Evolutionary conservation across 2,888 invertebrate genomes (phyloP).

Genomic region (Pediacus dermestoides): DNA sequence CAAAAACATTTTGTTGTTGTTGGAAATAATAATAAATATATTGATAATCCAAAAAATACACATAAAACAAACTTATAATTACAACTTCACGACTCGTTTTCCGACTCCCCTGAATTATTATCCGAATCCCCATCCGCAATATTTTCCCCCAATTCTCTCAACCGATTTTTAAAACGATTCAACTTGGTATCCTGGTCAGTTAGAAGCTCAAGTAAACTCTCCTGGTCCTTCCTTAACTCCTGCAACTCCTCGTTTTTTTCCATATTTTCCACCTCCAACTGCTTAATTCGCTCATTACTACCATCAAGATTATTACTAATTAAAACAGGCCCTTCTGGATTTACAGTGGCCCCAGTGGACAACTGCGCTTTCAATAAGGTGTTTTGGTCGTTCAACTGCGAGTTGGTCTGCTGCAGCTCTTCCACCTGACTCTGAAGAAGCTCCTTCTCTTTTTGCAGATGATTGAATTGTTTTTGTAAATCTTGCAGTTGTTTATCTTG

Average conservation of each 20-base stretch:
- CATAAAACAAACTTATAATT: too few species aligned
- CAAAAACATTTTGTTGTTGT: too few species aligned
- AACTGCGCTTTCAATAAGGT: constrained; percentile 71
- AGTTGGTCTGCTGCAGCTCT: constrained; percentile 67
- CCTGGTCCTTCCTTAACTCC: constrained; percentile 80
- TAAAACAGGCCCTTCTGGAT: background rate
- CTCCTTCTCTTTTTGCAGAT: constrained; percentile 41
- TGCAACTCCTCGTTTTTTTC: constrained; percentile 38
- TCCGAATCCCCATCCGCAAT: constrained; percentile 45
- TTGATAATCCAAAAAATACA: too few species aligned
- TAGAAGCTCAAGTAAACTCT: constrained; percentile 84
- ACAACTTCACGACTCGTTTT: constrained; percentile 25
- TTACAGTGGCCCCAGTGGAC: constrained; percentile 43
- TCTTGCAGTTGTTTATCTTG: constrained; percentile 73
- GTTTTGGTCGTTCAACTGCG: constrained; percentile 81
- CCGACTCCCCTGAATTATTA: constrained; percentile 30
- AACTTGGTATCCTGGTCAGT: constrained; percentile 74
- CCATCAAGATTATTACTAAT: constrained; percentile 19
- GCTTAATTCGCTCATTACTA: constrained; percentile 24
- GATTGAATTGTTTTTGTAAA: constrained; percentile 42
- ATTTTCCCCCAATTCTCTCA: constrained; percentile 45
- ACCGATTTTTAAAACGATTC: constrained; percentile 41
- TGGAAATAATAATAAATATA: too few species aligned
- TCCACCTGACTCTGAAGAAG: constrained; percentile 54
- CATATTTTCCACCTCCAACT: constrained; percentile 35